phyloP scores from a whole-genome alignment of 92 coral and sea anemone genomes.

The Epizoanthus ramosus region DNA sequence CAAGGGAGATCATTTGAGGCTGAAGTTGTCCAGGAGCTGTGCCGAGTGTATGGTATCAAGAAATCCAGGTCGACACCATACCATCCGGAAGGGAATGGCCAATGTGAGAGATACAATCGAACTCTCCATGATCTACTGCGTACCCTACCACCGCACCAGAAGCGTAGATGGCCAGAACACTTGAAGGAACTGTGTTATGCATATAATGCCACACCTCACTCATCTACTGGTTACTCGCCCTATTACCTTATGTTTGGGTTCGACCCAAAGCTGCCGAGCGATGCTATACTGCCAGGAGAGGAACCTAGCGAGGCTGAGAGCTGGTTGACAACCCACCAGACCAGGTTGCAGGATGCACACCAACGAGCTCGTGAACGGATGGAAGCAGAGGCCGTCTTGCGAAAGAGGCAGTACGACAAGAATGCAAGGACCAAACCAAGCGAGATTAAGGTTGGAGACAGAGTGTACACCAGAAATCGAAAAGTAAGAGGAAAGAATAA shows the following conservation, averaged over 20 bases:
- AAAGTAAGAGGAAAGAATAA: constrained; percentile 50
- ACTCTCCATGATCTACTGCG: constrained; percentile 66
- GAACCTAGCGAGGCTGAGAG: not conserved
- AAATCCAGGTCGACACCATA: constrained; percentile 67
- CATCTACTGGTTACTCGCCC: constrained; percentile 67
- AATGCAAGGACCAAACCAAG: constrained; percentile 26
- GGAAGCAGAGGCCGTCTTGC: constrained; percentile 18
- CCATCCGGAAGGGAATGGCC: constrained; percentile 71
- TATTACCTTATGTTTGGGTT: constrained; percentile 67
- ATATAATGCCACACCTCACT: constrained; percentile 69
- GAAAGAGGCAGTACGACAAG: constrained; percentile 44
- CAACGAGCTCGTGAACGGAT: constrained; percentile 30
- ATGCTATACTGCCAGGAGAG: constrained; percentile 30
- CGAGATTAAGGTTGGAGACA: constrained; percentile 38
- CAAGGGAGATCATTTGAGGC: constrained; percentile 65
- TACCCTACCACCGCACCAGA: constrained; percentile 48
- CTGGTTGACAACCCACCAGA: constrained; percentile 60
- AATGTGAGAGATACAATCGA: constrained; percentile 64
- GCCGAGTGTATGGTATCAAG: constrained; percentile 56
- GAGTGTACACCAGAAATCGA: constrained; percentile 47
- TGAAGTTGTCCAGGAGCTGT: constrained; percentile 63
- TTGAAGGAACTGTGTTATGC: constrained; percentile 67
- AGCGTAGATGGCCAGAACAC: constrained; percentile 70
- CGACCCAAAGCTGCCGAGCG: constrained; percentile 56
- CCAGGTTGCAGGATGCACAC: constrained; percentile 47